A percentile compares a stretch with the other conserved stretches of the same genome.
phyloP scores from a whole-genome alignment of 2,888 invertebrate species.

The Euzophera pinguis region DNA sequence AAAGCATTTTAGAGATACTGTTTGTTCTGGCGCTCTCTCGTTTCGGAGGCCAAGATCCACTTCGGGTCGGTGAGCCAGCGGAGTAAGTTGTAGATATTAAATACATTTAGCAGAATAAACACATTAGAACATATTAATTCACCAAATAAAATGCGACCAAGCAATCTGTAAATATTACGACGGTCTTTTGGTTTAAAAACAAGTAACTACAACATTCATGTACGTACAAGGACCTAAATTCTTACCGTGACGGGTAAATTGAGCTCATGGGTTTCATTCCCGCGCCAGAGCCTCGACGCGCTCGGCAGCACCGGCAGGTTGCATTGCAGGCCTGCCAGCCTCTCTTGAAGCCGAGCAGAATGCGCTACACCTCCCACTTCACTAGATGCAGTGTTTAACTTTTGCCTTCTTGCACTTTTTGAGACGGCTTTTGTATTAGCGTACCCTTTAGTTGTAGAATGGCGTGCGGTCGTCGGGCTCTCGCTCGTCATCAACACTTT shows the following conservation, averaged over 20 bases:
- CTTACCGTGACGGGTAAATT: slow-evolving; percentile 84
- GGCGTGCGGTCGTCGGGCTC: slow-evolving; percentile 47
- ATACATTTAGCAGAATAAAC: too few species aligned
- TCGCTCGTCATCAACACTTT: slow-evolving; percentile 52
- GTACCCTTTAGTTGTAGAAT: slow-evolving; percentile 55
- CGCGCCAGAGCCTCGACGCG: slow-evolving; percentile 84
- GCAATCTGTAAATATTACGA: too few species aligned
- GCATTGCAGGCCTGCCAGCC: slow-evolving; percentile 82
- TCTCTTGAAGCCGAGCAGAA: slow-evolving; percentile 80
- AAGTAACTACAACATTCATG: too few species aligned
- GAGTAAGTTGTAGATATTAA: too few species aligned
- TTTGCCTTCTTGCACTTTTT: slow-evolving; percentile 69
- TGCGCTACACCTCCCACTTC: slow-evolving; percentile 45
- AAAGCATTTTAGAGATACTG: too few species aligned
- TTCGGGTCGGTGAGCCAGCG: too few species aligned
- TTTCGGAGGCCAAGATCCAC: too few species aligned
- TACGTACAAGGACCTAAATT: background rate
- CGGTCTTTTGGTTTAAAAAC: too few species aligned
- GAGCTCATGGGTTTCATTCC: slow-evolving; percentile 86
- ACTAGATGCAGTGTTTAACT: slow-evolving; percentile 64
- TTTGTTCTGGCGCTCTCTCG: too few species aligned
- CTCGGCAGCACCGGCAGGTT: slow-evolving; percentile 83
- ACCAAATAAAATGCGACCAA: too few species aligned
- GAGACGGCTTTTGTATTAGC: slow-evolving; percentile 55
- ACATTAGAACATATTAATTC: too few species aligned